Base-by-base conservation (phyloP, 1,140 invertebrate genomes). In the Anthonomus grandis region DNA sequence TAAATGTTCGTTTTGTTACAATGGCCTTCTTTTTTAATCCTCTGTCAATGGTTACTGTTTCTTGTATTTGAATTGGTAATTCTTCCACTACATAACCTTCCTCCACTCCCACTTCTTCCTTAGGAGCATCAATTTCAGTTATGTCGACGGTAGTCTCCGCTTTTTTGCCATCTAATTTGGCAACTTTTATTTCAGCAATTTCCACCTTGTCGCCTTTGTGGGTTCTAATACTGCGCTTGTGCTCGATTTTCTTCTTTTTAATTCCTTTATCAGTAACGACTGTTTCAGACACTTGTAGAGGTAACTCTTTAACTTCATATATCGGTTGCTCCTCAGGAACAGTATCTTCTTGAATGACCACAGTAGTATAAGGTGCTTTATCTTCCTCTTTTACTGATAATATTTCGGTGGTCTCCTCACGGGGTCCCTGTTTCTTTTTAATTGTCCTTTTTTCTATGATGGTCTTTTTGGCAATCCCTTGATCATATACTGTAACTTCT, bases 201-300 rank as follows among this genome's bases (percentile, higher is more conserved):
- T 71, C 64, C 47, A 68, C 56, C 53, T 70, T 67, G 12, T 59
- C 62, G 4, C 63, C 64, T 57, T 64, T 62, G 4, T 22, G 54
- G 62, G 73, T 72, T 17, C 73, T 77, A 48, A 72, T 72, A 57
- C 15, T 58, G 36, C 68, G 56, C 69, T 63, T 65, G 50, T 66
- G 72, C 18, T 67, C 37, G 2, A 64, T 22, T 55, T 75, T 58
- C 44, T 70, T 76, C 23, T 58, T 76, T 38, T 55, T 52, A 9
- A 57, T 63, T 37, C 68, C 62, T n/a, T 65, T 49, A 44, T 65
- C 64, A 36, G 64, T 65, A 12, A 63, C 66, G 46, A 37, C 38
- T 9, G 44, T 51, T 71, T 72, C 46, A 67, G 70, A 4, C 59
- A 57, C 12, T 57, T 62, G 48, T 57, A 59, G 58, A 2, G 67